Evolutionary conservation across 2,113 vertebrate species (phyloP).

Genomic region (Tenrec ecaudatus): DNA sequence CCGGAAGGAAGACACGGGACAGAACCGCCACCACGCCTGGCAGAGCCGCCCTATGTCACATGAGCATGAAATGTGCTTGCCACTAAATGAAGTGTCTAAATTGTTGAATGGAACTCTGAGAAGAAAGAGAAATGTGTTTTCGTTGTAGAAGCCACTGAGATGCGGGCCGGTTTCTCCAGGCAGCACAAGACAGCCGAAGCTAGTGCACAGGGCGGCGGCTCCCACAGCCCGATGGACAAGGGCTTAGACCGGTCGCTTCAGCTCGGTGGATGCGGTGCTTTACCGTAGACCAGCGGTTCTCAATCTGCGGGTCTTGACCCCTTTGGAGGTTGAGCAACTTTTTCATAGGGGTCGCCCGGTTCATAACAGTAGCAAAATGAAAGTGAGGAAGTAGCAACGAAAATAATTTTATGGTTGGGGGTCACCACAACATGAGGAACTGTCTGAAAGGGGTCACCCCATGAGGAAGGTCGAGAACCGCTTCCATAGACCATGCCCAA

Average conservation of each 20-base stretch:
- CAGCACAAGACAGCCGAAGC: not conserved
- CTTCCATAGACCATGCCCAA: too few relatives aligned
- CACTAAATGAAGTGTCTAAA: not conserved
- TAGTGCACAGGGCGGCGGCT: not conserved
- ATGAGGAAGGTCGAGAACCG: too few relatives aligned
- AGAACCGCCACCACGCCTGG: not conserved
- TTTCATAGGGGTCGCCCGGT: too few relatives aligned
- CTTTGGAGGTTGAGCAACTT: too few relatives aligned
- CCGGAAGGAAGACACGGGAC: not conserved
- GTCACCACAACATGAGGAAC: too few relatives aligned
- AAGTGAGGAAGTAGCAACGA: too few relatives aligned
- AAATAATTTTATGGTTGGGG: too few relatives aligned
- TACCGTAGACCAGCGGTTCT: not conserved
- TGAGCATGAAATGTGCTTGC: not conserved
- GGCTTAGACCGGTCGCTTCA: not conserved
- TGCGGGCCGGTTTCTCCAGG: not conserved
- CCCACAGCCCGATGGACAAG: not conserved
- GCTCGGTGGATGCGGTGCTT: not conserved
- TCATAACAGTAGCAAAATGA: too few relatives aligned
- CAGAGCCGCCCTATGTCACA: not conserved
- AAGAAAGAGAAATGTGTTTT: not conserved
- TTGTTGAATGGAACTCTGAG: not conserved
- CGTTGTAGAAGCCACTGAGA: not conserved
- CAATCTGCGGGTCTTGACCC: too few relatives aligned
- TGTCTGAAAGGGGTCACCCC: too few relatives aligned